A percentile compares a stretch with the other conserved stretches of the same genome.
phyloP scores from a whole-genome alignment of 2,113 vertebrate species.

The Isurus oxyrinchus region DNA sequence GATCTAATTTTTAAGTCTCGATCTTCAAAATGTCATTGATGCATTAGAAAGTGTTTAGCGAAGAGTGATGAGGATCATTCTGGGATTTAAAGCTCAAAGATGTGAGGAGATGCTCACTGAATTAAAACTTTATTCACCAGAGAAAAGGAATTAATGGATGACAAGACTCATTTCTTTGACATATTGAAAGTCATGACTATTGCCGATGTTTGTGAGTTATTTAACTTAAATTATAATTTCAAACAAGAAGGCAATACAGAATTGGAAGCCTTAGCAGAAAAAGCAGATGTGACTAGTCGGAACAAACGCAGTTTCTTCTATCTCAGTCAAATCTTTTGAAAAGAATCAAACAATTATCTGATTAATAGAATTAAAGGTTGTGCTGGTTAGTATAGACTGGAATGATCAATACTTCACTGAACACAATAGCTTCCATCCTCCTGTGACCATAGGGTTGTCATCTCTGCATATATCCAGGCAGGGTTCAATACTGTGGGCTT shows the following conservation, averaged over 20 bases:
- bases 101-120: not conserved
- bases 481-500: not conserved
- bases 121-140: not conserved
- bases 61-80: slow-evolving; percentile 7
- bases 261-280: not conserved
- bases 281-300: not conserved
- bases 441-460: not conserved
- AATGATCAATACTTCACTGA: not conserved
- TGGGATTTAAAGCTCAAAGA: slow-evolving; percentile 6
- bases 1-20: not conserved
- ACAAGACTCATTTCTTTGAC: not conserved
- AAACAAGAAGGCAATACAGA: not conserved
- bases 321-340: not conserved
- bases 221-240: not conserved
- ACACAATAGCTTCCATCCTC: slow-evolving; percentile 1
- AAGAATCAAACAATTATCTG: not conserved
- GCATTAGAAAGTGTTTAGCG: not conserved
- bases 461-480: not conserved
- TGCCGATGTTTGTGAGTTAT: not conserved
- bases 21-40: not conserved
- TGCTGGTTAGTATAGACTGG: not conserved
- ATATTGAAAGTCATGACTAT: not conserved
- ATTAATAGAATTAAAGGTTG: not conserved
- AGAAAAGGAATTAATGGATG: not conserved
- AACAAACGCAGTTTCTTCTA: not conserved